Evolutionary conservation across 2,797 vertebrate species (phyloP).

Genomic region (Myotis vivesi): DNA sequence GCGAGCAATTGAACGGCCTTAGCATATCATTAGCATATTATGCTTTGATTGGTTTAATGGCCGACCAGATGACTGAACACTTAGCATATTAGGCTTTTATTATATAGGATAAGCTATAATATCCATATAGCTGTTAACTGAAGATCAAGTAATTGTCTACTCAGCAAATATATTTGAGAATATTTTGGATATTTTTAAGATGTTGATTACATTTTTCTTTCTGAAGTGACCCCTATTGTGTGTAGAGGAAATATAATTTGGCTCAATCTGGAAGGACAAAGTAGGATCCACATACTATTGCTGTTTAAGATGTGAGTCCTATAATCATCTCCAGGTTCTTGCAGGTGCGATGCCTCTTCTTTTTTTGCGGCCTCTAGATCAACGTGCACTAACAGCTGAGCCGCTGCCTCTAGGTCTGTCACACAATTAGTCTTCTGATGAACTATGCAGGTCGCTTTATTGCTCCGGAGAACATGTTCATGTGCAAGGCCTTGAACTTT

Average conservation of each 20-base stretch:
- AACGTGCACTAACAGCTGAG: conserved; percentile 47
- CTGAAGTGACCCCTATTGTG: background rate
- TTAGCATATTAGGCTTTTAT: too few species aligned
- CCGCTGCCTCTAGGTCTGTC: conserved; percentile 59
- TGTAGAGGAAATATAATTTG: background rate
- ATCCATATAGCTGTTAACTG: background rate
- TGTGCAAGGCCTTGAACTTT: conserved; percentile 67
- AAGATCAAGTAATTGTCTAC: background rate
- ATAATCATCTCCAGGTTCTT: background rate
- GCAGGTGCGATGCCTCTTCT: background rate
- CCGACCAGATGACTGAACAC: too few species aligned
- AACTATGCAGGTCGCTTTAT: conserved; percentile 57
- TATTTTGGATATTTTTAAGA: background rate
- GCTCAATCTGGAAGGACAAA: background rate
- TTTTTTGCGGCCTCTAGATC: background rate
- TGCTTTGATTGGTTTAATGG: too few species aligned
- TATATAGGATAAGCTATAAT: background rate
- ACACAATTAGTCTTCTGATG: conserved; percentile 61
- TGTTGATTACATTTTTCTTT: background rate
- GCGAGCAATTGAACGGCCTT: too few species aligned
- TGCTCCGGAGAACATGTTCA: conserved; percentile 50
- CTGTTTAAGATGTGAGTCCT: background rate
- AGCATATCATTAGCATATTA: too few species aligned
- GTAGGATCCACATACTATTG: background rate
- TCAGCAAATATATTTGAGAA: background rate